Conservation (phyloP, 2,113 vertebrate genomes). For the Oenanthe melanoleuca region DNA sequence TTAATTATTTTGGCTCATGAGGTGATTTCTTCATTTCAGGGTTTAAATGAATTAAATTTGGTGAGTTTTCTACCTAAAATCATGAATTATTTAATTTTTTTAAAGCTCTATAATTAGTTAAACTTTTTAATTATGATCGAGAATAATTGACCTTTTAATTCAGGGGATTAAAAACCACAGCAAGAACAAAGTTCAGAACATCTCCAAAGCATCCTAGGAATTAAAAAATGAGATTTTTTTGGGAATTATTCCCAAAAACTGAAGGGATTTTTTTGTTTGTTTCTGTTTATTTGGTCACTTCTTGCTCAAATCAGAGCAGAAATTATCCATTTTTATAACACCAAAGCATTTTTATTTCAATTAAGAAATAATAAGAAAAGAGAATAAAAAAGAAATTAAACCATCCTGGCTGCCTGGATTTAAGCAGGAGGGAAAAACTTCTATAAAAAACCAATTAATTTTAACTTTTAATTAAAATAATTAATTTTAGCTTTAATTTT, state of each 20-base stretch:
- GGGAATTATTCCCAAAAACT: not conserved
- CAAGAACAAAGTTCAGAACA: not conserved
- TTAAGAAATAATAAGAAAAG: fast-evolving
- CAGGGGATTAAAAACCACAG: not conserved
- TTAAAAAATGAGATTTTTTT: not conserved
- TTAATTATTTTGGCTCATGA: not conserved
- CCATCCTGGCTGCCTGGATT: not conserved
- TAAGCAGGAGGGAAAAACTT: not conserved
- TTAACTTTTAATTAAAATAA: not conserved
- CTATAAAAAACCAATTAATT: fast-evolving
- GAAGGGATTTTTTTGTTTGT: not conserved
- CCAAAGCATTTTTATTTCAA: not conserved
- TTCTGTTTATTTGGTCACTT: constrained; percentile 5
- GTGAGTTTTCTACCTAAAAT: not conserved
- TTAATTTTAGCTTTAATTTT: not conserved
- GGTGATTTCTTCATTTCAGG: not conserved
- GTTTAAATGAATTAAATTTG: not conserved
- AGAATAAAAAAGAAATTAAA: not conserved
- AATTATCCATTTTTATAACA: not conserved
- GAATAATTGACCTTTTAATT: not conserved
- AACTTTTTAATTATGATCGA: not conserved
- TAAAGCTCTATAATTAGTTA: not conserved
- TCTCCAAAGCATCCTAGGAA: not conserved
- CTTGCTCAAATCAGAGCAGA: not conserved
- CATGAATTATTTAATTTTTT: fast-evolving